phyloP scores from a whole-genome alignment of 2,888 invertebrate species.

The Blastobasis adustella region DNA sequence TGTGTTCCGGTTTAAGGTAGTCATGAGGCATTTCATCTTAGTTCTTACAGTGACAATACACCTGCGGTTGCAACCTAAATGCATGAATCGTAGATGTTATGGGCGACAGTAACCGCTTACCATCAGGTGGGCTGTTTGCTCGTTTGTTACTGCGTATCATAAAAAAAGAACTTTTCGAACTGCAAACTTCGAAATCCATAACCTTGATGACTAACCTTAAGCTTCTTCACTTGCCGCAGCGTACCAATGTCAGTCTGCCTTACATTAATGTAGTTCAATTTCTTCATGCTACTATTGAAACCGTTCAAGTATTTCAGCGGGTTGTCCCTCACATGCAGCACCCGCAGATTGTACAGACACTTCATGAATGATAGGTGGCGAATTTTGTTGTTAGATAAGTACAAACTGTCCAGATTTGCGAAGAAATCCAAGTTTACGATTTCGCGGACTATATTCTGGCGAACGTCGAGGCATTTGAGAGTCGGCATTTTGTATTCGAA shows the following conservation, averaged over 20 bases:
- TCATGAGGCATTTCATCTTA: too few relatives aligned
- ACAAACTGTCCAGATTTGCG: conserved; percentile 79
- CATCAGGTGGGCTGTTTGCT: too few relatives aligned
- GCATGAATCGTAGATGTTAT: too few relatives aligned
- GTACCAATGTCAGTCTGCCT: conserved; percentile 69
- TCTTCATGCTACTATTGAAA: conserved; percentile 50
- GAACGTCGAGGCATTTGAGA: conserved; percentile 71
- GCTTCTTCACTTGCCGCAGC: conserved; percentile 69
- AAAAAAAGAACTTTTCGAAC: too few relatives aligned
- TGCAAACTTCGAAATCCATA: too few relatives aligned
- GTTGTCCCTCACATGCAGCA: conserved; percentile 84
- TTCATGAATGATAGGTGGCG: conserved; percentile 76
- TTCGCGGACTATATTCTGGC: conserved; percentile 64
- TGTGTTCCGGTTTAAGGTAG: too few relatives aligned
- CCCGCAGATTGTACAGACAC: conserved; percentile 74
- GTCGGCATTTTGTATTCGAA: conserved; percentile 43
- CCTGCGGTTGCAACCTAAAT: too few relatives aligned
- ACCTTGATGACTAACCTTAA: conserved; percentile 44
- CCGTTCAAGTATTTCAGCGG: conserved; percentile 69
- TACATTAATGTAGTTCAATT: conserved; percentile 73
- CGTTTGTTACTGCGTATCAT: too few relatives aligned
- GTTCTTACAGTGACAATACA: too few relatives aligned
- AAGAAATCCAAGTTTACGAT: conserved; percentile 57
- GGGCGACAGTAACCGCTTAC: too few relatives aligned
- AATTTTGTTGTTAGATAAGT: conserved; percentile 84